Base-by-base conservation (phyloP, 1,140 invertebrate genomes). In the Drosophila baimaii region DNA sequence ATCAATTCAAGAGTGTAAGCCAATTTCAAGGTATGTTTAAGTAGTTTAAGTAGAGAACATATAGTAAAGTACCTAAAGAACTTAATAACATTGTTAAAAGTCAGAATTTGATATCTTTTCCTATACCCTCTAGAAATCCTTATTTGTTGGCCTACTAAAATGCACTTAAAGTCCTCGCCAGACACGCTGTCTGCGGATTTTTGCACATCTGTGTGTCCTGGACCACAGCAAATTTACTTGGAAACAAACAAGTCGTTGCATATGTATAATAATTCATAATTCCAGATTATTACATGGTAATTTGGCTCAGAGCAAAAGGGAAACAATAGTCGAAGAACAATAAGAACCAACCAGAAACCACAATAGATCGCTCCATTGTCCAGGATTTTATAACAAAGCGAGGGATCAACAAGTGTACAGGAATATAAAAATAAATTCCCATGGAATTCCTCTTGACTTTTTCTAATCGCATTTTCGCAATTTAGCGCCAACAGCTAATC, bases 401-500 rank as follows among this genome's bases (percentile, higher is more conserved):
- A 44, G 44, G 65, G 59, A 37, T 49, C 54, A 35, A 57, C 77
- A 81, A 81, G 71, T 77, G 79, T 15, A 55, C 33, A 3, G 9
- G 39, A 35, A 33, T 35, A 10, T 10, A 39, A 9, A 79, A 33
- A 46, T 13, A 41, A 29, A 72, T 86, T 80, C 84, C 83, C 84
- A 82, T 58, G 66, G 57, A 79, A 70, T 68, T 63, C 43, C 52
- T 63, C 19, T 56, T 21, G 39, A 57, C 41, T 70, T 33, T 52
- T 56, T 39, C 74, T 89, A 88, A 88, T 88, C 83, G 72, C 68
- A 89, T 88, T 88, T 88, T 88, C 80, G 83, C 83, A 88, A 88
- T 88, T 88, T 88, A 88, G 83, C 83, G 83, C 83, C 84, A 83
- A 88, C 84, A 47, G 23, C 61, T 88, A 88, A 88, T 83, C 84